phyloP scores from a whole-genome alignment of 2,797 vertebrate genomes.

The Clarias laeviceps region DNA sequence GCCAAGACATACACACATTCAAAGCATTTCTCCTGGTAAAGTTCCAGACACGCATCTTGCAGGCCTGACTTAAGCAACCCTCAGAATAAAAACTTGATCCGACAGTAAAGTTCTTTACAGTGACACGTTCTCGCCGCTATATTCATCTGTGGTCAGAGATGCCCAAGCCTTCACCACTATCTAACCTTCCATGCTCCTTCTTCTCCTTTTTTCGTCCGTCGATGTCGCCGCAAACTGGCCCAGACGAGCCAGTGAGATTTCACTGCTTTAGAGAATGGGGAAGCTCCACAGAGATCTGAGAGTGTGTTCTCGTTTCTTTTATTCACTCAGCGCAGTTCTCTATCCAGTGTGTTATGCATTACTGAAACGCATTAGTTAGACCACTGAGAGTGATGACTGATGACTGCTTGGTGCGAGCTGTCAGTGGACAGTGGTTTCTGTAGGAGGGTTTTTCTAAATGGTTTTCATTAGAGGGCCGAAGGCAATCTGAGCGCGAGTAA shows the following conservation, averaged over 20 bases:
- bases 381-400: constrained; percentile 21
- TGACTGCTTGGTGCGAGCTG: background rate
- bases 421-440: constrained; percentile 16
- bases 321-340: constrained; percentile 11
- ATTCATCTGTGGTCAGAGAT: constrained; percentile 38
- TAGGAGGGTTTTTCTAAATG: constrained; percentile 27
- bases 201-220: constrained; percentile 44
- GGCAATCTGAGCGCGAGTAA: constrained; percentile 62
- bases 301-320: constrained; percentile 20
- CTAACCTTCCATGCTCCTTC: constrained; percentile 25
- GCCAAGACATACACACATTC: background rate
- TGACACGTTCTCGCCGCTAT: background rate
- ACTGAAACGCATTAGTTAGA: background rate
- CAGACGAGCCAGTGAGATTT: constrained; percentile 34
- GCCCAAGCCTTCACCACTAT: constrained; percentile 28
- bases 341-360: background rate
- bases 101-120: background rate
- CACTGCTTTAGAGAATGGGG: constrained; percentile 30
- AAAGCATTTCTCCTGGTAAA: background rate
- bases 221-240: constrained; percentile 31
- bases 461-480: constrained; percentile 59
- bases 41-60: background rate
- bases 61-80: background rate
- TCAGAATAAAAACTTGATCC: constrained; percentile 1
- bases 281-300: constrained; percentile 18